Base-by-base conservation (phyloP, 2,888 invertebrate genomes). In the Ophion slaviceki region DNA sequence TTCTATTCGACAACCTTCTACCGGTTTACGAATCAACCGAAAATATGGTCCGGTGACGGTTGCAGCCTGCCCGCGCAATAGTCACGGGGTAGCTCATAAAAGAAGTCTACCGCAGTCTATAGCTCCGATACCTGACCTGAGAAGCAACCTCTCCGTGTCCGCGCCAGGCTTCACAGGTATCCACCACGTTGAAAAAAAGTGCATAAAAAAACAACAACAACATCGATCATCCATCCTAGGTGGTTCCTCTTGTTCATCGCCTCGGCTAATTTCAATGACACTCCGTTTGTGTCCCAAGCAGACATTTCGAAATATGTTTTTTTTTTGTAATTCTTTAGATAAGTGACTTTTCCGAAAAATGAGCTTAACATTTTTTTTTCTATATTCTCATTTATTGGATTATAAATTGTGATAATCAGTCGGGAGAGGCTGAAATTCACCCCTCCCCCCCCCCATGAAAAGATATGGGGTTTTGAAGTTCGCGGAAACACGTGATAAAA, bases 41-140 rank as follows among this genome's bases (percentile, higher is more conserved):
- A 80, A 85, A 87, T 82, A 87, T 91, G 91, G 92, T 93, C 91
- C 92, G 91, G 89, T 90, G 90, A 88, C 90, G 92, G 92, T 92
- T 94, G 94, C 95, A 95, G 95, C 95, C 94, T 95, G 95, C 94
- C 95, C 95, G 94, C 95, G 97, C 95, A 98, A 97, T 96, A 96
- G 95, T 95, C 97, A 97, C 95, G 98, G 97, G 95, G 97, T 98
- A 95, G 96, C 96, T 94, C 97, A 97, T 96, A 96, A 96, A 95
- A 96, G 97, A 93, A 96, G 97, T 95, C 96, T 98, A 95, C 97
- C 97, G 95, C 96, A 97, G 95, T 96, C 97, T 94, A 96, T 97
- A 94, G 95, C 95, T 94, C 96, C 97, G 94, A 98, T 98, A 94
- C 98, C 98, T 94, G 97, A 97, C 95, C 96, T 98, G 95, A 96